Evolutionary conservation across 2,113 vertebrate genomes (phyloP), one percentile per base, ranked within the genome.

Genomic region (Salvator merianae): DNA sequence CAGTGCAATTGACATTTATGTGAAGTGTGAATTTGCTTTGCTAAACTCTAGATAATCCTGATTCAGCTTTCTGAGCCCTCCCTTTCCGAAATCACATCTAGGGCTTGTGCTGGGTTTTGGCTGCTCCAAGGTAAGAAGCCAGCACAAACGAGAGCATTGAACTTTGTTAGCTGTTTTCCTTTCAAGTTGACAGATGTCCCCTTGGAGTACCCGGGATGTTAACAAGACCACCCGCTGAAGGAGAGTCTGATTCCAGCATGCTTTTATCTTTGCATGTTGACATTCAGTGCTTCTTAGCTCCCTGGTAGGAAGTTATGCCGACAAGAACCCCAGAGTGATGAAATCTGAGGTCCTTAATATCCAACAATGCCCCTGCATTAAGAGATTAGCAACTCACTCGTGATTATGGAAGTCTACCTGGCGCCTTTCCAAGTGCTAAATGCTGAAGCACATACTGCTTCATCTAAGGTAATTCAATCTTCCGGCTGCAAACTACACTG

Each of bases 361-460:
- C 53, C 38, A 47, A 73, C 77, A 85, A 85, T 85, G 55, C 83
- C 77, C 28, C 16, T 73, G 53, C 83, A 79, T 85, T 85, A 79
- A 73, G 77, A 79, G 83, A 85, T 85, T 79, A 85, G 83, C 68
- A 28, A 79, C 16, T 79, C n/a, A 22, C 69, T 66, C n/a, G 83
- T 79, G 69, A 85, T 85, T 85, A 85, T 79, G 69, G 76, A 85
- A 72, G 68, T 43, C 68, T 85, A 85, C 69, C 83, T 85, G 83
- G 77, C 77, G 2, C 50, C 24, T 73, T 79, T 79, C 83, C 83
- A 85, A 65, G 40, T 32, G 38, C 76, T 63, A 63, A 79, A 72
- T 24, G 14, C 7, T 36, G 36, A 79, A 28, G 68, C 69, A 85
- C 62, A 32, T 13, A 72, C 68, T 50, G 55, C 76, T 85, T 62